phyloP scores from a whole-genome alignment of 2,797 vertebrate species.

The Erethizon dorsatum region DNA sequence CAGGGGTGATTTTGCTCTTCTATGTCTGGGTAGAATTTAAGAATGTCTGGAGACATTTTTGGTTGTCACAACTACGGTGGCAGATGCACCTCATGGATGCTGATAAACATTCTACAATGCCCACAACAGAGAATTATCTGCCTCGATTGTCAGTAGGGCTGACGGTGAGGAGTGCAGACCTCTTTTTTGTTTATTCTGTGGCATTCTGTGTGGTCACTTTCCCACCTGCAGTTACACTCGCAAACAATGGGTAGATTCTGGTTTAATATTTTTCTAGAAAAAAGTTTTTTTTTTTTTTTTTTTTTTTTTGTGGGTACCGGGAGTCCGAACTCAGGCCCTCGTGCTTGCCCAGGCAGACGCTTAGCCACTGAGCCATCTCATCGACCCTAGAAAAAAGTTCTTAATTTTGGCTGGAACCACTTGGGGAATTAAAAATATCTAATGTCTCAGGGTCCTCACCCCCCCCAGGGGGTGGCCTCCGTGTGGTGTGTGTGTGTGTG shows the following conservation, averaged over 20 bases:
- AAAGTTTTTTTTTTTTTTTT: background rate
- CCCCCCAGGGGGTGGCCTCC: too few relatives aligned
- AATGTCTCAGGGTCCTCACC: too few relatives aligned
- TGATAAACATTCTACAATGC: background rate
- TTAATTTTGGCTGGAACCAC: constrained; percentile 18
- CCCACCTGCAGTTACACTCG: background rate
- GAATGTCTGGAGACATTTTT: background rate
- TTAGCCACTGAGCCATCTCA: too few relatives aligned
- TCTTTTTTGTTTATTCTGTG: background rate
- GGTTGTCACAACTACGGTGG: too few relatives aligned
- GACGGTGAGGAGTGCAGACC: background rate
- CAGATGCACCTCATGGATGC: background rate
- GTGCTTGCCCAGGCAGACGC: too few relatives aligned
- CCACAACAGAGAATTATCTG: background rate
- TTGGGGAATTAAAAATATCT: background rate
- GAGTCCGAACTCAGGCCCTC: too few relatives aligned
- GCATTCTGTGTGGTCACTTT: background rate
- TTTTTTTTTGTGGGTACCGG: too few relatives aligned
- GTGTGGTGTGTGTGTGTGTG: too few relatives aligned
- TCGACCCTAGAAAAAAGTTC: background rate
- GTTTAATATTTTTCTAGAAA: background rate
- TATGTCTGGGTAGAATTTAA: background rate
- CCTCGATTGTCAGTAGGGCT: background rate
- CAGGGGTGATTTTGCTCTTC: background rate
- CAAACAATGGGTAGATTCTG: background rate